Evolutionary conservation across 2,797 vertebrate genomes (phyloP).

Genomic region (Lateolabrax maculatus): DNA sequence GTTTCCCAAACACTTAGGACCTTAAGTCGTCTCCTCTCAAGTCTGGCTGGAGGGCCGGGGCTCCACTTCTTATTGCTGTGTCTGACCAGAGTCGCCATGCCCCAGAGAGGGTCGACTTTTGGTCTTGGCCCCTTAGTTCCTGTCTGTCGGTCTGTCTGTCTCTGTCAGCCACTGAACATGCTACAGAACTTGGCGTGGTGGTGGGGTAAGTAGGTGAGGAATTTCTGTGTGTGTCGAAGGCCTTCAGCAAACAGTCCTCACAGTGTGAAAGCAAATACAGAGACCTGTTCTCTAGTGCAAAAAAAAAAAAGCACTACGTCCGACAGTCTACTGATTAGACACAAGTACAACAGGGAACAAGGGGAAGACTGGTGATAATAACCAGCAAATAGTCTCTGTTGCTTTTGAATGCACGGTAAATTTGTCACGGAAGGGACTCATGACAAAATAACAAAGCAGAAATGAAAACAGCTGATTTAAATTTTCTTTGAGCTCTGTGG

Average conservation of each 20-base stretch:
- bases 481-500: background rate
- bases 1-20: slow-evolving; percentile 83
- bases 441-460: slow-evolving; percentile 37
- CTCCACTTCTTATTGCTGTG: slow-evolving; percentile 79
- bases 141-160: slow-evolving; percentile 34
- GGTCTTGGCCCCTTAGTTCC: slow-evolving; percentile 64
- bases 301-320: background rate
- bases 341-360: slow-evolving; percentile 3
- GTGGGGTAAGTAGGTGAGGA: slow-evolving; percentile 82
- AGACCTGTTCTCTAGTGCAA: slow-evolving; percentile 38
- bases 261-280: slow-evolving; percentile 72
- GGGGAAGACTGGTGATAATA: background rate
- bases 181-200: slow-evolving; percentile 44
- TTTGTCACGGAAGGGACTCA: background rate
- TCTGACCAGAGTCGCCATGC: slow-evolving; percentile 78
- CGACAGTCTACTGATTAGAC: slow-evolving; percentile 23
- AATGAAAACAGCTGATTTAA: slow-evolving; percentile 31
- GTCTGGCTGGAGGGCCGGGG: slow-evolving; percentile 75
- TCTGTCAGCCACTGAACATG: slow-evolving; percentile 43
- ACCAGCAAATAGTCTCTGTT: background rate
- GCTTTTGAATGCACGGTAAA: background rate
- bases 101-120: slow-evolving; percentile 65
- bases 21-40: slow-evolving; percentile 74
- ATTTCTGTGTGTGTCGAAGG: slow-evolving; percentile 82
- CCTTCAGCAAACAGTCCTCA: slow-evolving; percentile 83